Conservation (phyloP, 2,797 vertebrate species). For the Tympanoctomys barrerae region DNA sequence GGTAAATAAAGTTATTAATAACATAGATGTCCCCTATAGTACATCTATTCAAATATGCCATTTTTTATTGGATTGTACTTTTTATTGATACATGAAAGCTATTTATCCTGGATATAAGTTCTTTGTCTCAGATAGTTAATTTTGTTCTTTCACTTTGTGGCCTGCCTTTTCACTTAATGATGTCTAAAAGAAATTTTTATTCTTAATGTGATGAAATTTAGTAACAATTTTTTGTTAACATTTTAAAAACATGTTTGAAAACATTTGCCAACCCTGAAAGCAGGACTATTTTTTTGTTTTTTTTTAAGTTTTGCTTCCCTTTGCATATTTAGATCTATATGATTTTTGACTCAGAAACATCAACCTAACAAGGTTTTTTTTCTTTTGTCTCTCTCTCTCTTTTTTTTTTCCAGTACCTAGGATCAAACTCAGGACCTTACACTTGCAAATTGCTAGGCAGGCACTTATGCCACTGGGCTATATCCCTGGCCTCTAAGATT, state of each 20-base stretch:
- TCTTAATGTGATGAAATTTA: conserved; percentile 27
- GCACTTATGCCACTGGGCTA: too few species aligned
- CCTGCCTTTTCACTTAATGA: not conserved
- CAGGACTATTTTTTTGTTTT: not conserved
- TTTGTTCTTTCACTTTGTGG: conserved; percentile 21
- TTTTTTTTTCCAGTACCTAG: too few species aligned
- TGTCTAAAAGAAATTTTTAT: conserved; percentile 1
- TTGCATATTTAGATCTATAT: not conserved
- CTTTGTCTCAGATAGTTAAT: not conserved
- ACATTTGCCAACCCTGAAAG: not conserved
- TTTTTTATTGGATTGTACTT: not conserved
- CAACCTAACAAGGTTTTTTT: not conserved
- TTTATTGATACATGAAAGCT: not conserved
- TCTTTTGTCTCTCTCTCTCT: too few species aligned
- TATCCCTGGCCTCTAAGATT: too few species aligned
- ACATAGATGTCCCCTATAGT: not conserved
- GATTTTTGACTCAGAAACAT: not conserved
- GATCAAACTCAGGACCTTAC: too few species aligned
- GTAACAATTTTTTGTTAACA: not conserved
- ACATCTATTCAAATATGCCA: not conserved
- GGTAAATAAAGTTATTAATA: conserved; percentile 1
- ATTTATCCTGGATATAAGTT: not conserved
- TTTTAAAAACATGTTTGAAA: conserved; percentile 15
- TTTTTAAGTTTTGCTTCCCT: not conserved
- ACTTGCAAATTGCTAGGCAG: too few species aligned